Evolutionary conservation across 2,888 invertebrate species (phyloP).

Genomic region (Trachelus stipa): DNA sequence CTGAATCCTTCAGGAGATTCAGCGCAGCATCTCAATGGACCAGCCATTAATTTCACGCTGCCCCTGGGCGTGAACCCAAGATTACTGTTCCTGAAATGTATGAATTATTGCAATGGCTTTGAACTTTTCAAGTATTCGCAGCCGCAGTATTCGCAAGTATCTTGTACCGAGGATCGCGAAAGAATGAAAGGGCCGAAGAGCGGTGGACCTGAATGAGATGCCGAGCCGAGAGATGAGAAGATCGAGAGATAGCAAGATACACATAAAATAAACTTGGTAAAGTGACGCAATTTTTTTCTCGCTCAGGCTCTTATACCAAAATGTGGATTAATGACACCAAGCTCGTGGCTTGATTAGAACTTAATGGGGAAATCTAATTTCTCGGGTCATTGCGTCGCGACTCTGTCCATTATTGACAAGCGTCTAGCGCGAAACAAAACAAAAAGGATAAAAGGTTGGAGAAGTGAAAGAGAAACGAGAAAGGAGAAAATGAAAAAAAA

Average conservation of each 20-base stretch:
- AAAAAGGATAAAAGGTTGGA: constrained; percentile 8
- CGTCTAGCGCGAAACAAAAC: constrained; percentile 30
- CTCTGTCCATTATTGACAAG: constrained; percentile 35
- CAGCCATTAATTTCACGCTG: neutral
- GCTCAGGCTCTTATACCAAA: neutral
- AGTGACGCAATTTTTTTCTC: neutral
- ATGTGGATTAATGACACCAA: constrained; percentile 9
- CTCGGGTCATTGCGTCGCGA: constrained; percentile 40
- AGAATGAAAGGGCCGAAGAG: neutral
- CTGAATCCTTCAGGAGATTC: neutral
- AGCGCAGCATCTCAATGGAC: neutral
- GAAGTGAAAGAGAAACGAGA: constrained; percentile 13
- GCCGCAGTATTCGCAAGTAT: neutral
- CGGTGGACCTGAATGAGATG: neutral
- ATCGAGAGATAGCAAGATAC: neutral
- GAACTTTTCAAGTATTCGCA: neutral
- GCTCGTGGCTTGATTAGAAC: constrained; percentile 34
- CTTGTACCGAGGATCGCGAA: neutral
- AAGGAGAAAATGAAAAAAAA: constrained; percentile 10
- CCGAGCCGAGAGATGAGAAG: too few species aligned
- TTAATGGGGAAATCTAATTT: constrained; percentile 50
- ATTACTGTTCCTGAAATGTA: neutral
- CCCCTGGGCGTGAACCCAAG: neutral
- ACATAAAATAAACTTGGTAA: neutral
- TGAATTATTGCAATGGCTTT: neutral